Evolutionary conservation across 1,140 invertebrate species (phyloP), one percentile per base, ranked within the genome.

Genomic region (Asbolus verrucosus): DNA sequence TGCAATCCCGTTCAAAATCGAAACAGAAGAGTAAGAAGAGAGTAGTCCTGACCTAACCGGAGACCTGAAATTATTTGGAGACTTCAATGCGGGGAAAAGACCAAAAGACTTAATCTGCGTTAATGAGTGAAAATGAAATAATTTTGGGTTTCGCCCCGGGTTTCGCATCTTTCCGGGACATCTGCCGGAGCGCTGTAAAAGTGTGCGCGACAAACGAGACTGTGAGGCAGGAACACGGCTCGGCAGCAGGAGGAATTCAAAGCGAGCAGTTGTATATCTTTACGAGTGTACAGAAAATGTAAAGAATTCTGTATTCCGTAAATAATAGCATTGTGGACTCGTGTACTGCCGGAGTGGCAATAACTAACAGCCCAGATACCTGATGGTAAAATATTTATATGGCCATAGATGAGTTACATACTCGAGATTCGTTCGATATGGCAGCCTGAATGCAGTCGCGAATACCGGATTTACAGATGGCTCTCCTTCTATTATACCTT

Each of bases 251-350:
- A 30, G 50, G 66, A 68, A 68, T 68, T 68, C 66, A 61, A 68
- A 61, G 50, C 30, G 50, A 54, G 43, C 36, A 31, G 66, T 61
- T 68, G 50, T 68, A 70, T 70, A 63, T 70, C 59, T 46, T 63
- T 61, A 70, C 59, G 61, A 61, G 33, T 39, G 50, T 39, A 73
- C 46, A 21, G 71, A 65, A 73, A 72, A 71, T 69, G 69, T 50
- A 36, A 68, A 39, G 70, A 74, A 71, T 72, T 69, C 60, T 71
- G 72, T 74, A 74, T 71, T 69, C 69, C 46, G 73, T 74, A 71
- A 74, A 74, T 74, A 74, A 74, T 74, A 74, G 73, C 70, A 69
- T 68, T 74, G 73, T 74, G 50, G 41, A 72, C 36, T 66, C 69
- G 69, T 74, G 73, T 74, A 74, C 50, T 36, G 54, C 24, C 62